Conservation (phyloP, 2,888 invertebrate genomes). For the Eupithecia pulchellata region DNA sequence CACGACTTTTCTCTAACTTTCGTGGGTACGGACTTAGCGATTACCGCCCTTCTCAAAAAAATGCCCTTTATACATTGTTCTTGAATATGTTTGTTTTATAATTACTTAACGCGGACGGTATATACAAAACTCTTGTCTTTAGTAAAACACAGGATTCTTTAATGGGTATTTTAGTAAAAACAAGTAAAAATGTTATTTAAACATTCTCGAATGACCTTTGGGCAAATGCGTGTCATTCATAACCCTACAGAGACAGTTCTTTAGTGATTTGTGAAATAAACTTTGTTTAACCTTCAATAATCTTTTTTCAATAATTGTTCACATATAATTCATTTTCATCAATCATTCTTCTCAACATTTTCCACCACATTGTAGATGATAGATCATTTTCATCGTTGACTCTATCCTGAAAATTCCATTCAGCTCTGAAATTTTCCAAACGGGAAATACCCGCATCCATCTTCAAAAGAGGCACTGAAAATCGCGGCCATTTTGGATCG, state of each 20-base stretch:
- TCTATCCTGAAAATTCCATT: background rate
- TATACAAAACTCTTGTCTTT: background rate
- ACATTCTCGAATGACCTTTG: no score
- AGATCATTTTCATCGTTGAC: background rate
- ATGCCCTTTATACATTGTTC: no score
- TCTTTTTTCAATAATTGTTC: background rate
- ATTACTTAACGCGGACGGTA: background rate
- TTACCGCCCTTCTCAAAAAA: no score
- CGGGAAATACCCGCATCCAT: background rate
- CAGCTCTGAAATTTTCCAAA: background rate
- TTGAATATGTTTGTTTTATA: background rate
- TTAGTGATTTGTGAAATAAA: no score
- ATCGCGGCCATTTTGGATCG: background rate
- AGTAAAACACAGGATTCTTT: no score
- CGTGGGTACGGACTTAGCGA: no score
- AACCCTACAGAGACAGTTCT: no score
- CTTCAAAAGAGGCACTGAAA: background rate
- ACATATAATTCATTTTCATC: background rate
- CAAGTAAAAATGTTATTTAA: no score
- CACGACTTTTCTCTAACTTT: no score
- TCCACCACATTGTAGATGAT: background rate
- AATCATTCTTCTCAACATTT: background rate
- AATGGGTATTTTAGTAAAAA: no score
- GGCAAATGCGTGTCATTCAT: no score
- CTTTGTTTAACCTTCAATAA: no score